Conservation (phyloP, 2,888 invertebrate species). For the Drosophila birchii region DNA sequence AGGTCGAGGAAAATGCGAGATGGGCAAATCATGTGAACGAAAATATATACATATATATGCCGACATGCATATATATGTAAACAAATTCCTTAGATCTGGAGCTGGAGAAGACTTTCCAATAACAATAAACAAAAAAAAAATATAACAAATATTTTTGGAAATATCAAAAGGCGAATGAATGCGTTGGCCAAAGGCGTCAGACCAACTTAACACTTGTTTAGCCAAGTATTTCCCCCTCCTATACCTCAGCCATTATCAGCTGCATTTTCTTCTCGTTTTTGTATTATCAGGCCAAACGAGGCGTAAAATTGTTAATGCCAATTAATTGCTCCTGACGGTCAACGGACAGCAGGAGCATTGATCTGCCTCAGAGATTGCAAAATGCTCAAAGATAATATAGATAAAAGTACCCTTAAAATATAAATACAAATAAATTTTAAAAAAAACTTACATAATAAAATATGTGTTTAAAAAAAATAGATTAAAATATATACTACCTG, state of each 20-base stretch:
- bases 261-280: background rate
- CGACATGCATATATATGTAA: background rate
- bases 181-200: background rate
- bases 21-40: slow-evolving; percentile 22
- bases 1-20: slow-evolving; percentile 37
- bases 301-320: slow-evolving; percentile 44
- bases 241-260: background rate
- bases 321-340: slow-evolving; percentile 53
- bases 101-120: slow-evolving; percentile 11
- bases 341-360: slow-evolving; percentile 31
- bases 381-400: background rate
- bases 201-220: slow-evolving; percentile 10
- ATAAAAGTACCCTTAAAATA: no score
- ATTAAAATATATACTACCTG: no score
- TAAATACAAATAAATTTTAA: no score
- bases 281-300: slow-evolving; percentile 35
- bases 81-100: slow-evolving; percentile 28
- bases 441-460: no score
- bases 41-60: background rate
- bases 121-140: slow-evolving; percentile 30
- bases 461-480: no score
- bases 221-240: background rate
- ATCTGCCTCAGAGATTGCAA: slow-evolving; percentile 13
- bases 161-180: slow-evolving; percentile 8
- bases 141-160: slow-evolving; percentile 5